phyloP scores from a whole-genome alignment of 2,797 vertebrate species.

The Manis pentadactyla region DNA sequence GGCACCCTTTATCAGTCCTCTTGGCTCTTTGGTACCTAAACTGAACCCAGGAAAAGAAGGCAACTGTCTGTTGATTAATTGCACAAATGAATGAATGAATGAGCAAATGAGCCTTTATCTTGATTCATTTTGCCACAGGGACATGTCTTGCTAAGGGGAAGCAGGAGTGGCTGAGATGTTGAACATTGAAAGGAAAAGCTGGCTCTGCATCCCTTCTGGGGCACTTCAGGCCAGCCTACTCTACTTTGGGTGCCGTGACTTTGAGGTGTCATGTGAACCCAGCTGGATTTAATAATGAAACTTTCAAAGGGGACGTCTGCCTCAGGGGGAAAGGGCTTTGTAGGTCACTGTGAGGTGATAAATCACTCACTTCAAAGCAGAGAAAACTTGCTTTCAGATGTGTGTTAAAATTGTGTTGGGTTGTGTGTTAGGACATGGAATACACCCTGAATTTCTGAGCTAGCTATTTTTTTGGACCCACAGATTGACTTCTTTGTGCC shows the following conservation, averaged over 20 bases:
- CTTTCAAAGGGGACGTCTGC: slow-evolving; percentile 24
- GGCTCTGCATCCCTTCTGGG: neutral
- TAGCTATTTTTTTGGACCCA: neutral
- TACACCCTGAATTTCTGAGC: neutral
- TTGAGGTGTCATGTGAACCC: neutral
- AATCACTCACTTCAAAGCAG: slow-evolving; percentile 57
- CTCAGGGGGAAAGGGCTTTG: slow-evolving; percentile 47
- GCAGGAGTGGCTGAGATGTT: neutral
- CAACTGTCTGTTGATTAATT: neutral
- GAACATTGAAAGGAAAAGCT: neutral
- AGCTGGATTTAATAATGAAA: slow-evolving; percentile 64
- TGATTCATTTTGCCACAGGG: neutral
- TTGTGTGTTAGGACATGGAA: neutral
- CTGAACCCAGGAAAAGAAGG: neutral
- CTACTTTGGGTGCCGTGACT: neutral
- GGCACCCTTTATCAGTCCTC: neutral
- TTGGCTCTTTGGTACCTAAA: neutral
- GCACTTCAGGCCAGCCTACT: neutral
- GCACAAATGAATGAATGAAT: neutral
- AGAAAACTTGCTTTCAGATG: slow-evolving; percentile 27
- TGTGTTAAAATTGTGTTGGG: neutral
- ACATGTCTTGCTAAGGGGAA: neutral
- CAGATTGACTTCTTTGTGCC: neutral
- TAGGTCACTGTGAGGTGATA: slow-evolving; percentile 29
- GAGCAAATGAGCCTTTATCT: neutral